Percentiles rank a stretch among this genome's conserved stretches.
phyloP scores from a whole-genome alignment of 2,113 vertebrate genomes.

The Forbesichthys agassizii region DNA sequence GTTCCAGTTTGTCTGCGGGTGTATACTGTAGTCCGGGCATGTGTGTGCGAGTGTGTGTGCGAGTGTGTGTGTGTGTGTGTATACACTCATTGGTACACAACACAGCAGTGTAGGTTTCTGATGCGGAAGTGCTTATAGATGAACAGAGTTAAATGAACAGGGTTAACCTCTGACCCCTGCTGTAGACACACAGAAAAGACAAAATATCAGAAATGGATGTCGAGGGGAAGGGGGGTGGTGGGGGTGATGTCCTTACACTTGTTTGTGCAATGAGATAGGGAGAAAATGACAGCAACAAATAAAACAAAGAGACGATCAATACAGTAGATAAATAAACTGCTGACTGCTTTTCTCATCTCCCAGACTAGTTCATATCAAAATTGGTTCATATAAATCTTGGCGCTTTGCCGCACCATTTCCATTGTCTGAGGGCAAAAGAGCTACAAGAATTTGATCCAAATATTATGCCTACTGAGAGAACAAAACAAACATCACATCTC shows the following conservation, averaged over 20 bases:
- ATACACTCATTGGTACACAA: too few relatives aligned
- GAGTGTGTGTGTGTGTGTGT: too few relatives aligned
- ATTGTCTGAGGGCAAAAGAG: constrained; percentile 30
- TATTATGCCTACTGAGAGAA: constrained; percentile 15
- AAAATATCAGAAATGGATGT: too few relatives aligned
- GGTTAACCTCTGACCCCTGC: too few relatives aligned
- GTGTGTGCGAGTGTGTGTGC: too few relatives aligned
- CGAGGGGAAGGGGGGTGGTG: too few relatives aligned
- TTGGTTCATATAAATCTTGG: constrained; percentile 53
- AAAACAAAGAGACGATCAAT: constrained; percentile 54
- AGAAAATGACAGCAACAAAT: constrained; percentile 35
- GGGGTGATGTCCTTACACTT: background rate
- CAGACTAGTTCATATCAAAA: constrained; percentile 47
- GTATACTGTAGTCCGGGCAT: too few relatives aligned
- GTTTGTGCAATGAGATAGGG: constrained; percentile 15
- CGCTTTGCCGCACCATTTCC: constrained; percentile 19
- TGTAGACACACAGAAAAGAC: too few relatives aligned
- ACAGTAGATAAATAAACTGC: constrained; percentile 58
- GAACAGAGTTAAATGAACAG: too few relatives aligned
- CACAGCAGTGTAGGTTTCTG: too few relatives aligned
- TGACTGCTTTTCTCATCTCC: constrained; percentile 43
- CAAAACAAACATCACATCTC: constrained; percentile 23
- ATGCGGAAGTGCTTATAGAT: too few relatives aligned
- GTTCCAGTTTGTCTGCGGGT: too few relatives aligned
- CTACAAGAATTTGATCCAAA: constrained; percentile 22